A percentile compares a stretch with the other conserved stretches of the same genome.
Conservation (phyloP, 2,797 vertebrate genomes). For the Euthynnus affinis region DNA sequence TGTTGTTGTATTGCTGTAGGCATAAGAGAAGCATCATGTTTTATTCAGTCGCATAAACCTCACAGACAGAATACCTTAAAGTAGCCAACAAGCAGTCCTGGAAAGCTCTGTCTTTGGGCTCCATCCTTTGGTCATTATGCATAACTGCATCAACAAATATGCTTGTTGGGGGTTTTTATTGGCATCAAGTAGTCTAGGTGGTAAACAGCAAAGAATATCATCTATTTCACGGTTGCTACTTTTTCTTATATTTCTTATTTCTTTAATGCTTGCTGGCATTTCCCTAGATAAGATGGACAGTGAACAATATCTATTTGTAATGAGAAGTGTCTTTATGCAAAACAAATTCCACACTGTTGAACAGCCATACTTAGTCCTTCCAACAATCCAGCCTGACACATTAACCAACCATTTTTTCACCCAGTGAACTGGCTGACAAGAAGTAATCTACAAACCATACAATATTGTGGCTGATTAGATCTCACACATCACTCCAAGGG, state of each 20-base stretch:
- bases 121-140: constrained; percentile 79
- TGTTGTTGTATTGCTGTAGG: constrained; percentile 70
- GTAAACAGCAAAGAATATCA: constrained; percentile 37
- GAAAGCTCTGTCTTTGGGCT: constrained; percentile 77
- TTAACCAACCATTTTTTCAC: constrained; percentile 66
- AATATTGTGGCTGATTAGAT: constrained; percentile 75
- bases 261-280: constrained; percentile 19
- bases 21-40: constrained; percentile 69
- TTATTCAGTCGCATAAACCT: constrained; percentile 68
- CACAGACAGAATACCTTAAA: constrained; percentile 53
- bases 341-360: constrained; percentile 40
- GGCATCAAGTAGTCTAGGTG: neutral
- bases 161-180: constrained; percentile 9
- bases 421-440: constrained; percentile 64
- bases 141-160: constrained; percentile 75
- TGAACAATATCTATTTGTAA: constrained; percentile 55
- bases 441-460: constrained; percentile 72
- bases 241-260: constrained; percentile 31
- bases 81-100: constrained; percentile 48
- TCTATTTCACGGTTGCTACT: constrained; percentile 26
- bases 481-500: constrained; percentile 73
- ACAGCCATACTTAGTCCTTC: constrained; percentile 39
- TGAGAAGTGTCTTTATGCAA: constrained; percentile 52
- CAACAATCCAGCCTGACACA: constrained; percentile 54
- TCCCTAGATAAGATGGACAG: constrained; percentile 16